Evolutionary conservation across 2,113 vertebrate genomes (phyloP).

Genomic region (Aleadryas rufinucha): DNA sequence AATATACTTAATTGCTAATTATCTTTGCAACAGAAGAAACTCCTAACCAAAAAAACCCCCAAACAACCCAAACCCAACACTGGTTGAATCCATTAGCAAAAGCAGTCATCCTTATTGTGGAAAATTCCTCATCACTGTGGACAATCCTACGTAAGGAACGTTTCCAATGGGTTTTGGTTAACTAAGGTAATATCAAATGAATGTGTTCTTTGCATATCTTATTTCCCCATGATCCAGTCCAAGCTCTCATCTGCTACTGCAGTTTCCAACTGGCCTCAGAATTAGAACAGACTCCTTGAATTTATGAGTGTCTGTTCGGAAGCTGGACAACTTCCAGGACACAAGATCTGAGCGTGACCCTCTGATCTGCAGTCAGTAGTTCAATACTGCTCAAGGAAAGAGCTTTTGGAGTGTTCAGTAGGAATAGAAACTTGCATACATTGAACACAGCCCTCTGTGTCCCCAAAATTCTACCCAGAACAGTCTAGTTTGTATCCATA

Average conservation of each 20-base stretch:
- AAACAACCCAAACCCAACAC: background rate
- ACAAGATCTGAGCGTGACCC: background rate
- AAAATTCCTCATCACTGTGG: background rate
- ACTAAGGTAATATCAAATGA: background rate
- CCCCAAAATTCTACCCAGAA: background rate
- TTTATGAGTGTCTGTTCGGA: background rate
- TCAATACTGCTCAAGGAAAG: background rate
- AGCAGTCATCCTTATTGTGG: background rate
- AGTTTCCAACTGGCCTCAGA: background rate
- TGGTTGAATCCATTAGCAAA: background rate
- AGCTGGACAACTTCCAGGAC: conserved; percentile 18
- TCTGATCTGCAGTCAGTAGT: background rate
- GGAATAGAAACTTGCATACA: background rate
- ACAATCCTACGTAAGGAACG: background rate
- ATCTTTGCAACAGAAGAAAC: background rate
- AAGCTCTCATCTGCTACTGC: background rate
- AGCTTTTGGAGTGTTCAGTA: background rate
- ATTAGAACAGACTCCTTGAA: background rate
- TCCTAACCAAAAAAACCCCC: background rate
- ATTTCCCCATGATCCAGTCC: background rate
- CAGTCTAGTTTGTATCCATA: background rate
- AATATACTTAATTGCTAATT: background rate
- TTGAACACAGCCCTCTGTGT: background rate
- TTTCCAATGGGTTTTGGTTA: background rate
- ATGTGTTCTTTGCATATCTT: background rate